Percentiles rank a stretch among this genome's conserved stretches.
phyloP scores from a whole-genome alignment of 2,113 vertebrate species.

The Melospiza georgiana region DNA sequence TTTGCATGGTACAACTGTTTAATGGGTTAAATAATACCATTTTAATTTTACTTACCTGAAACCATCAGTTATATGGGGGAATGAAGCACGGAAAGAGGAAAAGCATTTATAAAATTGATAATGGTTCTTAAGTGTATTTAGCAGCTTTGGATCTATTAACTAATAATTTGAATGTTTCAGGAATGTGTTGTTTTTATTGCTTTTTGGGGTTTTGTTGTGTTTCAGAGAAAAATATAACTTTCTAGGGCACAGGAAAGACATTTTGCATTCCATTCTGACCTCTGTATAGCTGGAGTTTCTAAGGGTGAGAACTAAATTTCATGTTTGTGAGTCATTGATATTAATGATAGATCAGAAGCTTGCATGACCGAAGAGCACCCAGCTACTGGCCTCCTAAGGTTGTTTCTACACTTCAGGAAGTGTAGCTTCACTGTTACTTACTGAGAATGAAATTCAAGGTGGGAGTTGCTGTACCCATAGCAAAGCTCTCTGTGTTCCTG shows the following conservation, averaged over 20 bases:
- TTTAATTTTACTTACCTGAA: not conserved
- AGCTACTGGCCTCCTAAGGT: not conserved
- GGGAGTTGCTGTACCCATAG: rapidly evolving
- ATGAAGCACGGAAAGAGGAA: not conserved
- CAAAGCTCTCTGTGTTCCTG: not conserved
- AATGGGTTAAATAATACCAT: not conserved
- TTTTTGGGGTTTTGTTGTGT: not conserved
- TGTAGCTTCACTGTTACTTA: not conserved
- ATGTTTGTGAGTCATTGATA: not conserved
- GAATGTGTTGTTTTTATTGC: not conserved
- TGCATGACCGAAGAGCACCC: not conserved
- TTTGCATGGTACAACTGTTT: not conserved
- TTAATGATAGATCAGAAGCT: not conserved
- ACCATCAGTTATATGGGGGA: not conserved
- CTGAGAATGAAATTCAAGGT: not conserved
- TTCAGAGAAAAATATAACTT: not conserved
- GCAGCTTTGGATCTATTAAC: not conserved
- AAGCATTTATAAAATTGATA: not conserved
- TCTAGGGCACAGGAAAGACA: not conserved
- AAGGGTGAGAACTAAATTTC: not conserved
- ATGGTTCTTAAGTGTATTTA: not conserved
- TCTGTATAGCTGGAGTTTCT: not conserved
- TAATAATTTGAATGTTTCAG: not conserved
- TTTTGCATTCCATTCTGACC: not conserved
- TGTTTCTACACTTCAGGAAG: not conserved